Evolutionary conservation across 2,113 vertebrate species (phyloP), one percentile per base, ranked within the genome.

Genomic region (Oenanthe melanoleuca): DNA sequence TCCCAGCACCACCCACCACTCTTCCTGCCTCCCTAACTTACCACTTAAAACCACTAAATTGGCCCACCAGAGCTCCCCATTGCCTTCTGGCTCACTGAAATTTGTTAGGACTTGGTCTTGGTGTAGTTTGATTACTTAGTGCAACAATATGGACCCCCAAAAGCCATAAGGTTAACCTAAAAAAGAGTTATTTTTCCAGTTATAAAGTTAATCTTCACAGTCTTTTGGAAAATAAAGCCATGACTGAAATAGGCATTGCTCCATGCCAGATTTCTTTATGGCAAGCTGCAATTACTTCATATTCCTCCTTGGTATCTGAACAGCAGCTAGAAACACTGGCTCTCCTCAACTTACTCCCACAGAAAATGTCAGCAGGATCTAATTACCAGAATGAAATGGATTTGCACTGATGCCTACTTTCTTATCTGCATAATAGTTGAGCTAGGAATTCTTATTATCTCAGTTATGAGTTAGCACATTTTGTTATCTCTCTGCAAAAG

Each of bases 351-450:
- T 81, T 93, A 93, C 89, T 95, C 87, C 91, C 78, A 82, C 93
- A 86, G 93, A 89, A 97, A 96, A 94, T 92, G 89, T 89, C 89
- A 95, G 78, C 47, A 89, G 87, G 89, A 89, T 91, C 89, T 93
- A 97, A 94, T 93, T 95, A 95, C 86, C 66, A 73, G 95, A 88
- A 95, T 82, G 66, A 88, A 95, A 91, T 80, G 78, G 57, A 82
- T 73, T 95, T 95, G 92, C 71, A 55, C 78, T 88, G 84, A 73
- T 89, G 87, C 52, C 18, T 67, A 38, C 71, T 91, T 95, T 82
- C 89, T 95, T 63, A 89, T 80, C 95, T 82, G 56, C 84, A 88
- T 66, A 88, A 79, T 40, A 88, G 59, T 70, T 86, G 81, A 93
- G 66, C 23, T 82, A 81, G 66, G 18, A 45, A 52, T 88, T 94